Conservation (phyloP, 2,113 vertebrate species). For the Phalacrocorax aristotelis region DNA sequence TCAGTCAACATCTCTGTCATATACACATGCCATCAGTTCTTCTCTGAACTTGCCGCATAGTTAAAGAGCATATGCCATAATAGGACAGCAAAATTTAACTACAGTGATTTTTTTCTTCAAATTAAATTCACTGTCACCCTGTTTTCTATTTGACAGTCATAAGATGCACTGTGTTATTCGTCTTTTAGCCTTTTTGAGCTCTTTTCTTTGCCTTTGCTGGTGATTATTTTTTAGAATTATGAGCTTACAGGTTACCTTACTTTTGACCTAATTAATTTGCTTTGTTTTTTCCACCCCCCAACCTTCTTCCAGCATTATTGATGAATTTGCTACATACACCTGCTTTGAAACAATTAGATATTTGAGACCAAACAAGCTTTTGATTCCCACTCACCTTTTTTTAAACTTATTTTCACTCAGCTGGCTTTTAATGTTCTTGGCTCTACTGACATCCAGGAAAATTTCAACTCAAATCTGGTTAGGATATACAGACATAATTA, state of each 20-base stretch:
- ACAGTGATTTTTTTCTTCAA: neutral
- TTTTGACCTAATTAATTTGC: neutral
- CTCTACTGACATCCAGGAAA: neutral
- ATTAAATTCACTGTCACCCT: neutral
- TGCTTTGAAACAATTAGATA: neutral
- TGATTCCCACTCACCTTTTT: neutral
- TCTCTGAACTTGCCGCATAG: neutral
- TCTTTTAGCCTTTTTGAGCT: neutral
- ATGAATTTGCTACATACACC: neutral
- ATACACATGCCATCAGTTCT: neutral
- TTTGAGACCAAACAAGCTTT: neutral
- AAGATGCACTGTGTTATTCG: neutral
- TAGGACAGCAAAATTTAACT: neutral
- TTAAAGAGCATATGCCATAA: neutral
- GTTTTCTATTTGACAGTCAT: neutral
- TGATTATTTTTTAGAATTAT: neutral
- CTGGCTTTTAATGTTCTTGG: neutral
- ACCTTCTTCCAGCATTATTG: neutral
- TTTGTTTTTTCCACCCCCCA: neutral
- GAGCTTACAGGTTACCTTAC: neutral
- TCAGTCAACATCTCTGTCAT: neutral
- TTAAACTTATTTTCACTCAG: neutral
- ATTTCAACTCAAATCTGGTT: neutral
- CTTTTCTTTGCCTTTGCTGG: neutral
- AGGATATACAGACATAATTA: neutral